Base-by-base conservation (phyloP, 2,113 vertebrate genomes). In the Mus pahari region DNA sequence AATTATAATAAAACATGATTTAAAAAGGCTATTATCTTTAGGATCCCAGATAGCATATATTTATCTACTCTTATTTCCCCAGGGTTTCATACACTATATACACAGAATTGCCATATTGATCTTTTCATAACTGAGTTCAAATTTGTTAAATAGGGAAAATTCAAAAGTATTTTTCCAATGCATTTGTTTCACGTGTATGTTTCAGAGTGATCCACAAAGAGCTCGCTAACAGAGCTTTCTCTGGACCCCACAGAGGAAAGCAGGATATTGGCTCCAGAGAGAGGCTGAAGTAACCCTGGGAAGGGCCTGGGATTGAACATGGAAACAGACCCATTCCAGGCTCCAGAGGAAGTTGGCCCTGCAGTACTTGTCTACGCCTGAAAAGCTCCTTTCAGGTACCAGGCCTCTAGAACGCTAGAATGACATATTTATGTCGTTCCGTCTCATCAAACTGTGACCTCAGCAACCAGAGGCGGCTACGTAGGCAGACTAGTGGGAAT, bases 1-100 rank as follows among this genome's bases (percentile, higher is more conserved):
- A 92, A 95, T 86, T 87, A 82, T 84, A 87, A 78, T 71, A 3
- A 86, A 16, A n/a, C 6, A 66, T n/a, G 13, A 60, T 89, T 79
- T 62, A 48, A 48, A 92, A 92, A 84, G 12, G 12, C 84, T 20
- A 75, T 93, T 68, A 75, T 70, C 4, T 91, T 91, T 95, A 77
- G 42, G 36, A 81, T 26, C 7, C 7, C 48, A 79, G 50, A 79
- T 6, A 79, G 48, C 17, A 2, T 50, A 10, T 78, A 20, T 86
- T 70, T 26, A 14, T 31, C 39, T 94, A 53, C 16, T 91, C 9
- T 62, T 79, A 71, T 95, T 82, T 87, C 45, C 50, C 33, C 62
- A 39, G 83, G 68, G 16, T n/a, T 94, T 92, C 66, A n/a, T 48
- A 87, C 12, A 26, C 81, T 82, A 33, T 58, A 28, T 60, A 88